These are phyloP conservation scores for Empidonax traillii DNA, from an alignment of 2,113 vertebrate species.

Conservation along the genomic window DNA sequence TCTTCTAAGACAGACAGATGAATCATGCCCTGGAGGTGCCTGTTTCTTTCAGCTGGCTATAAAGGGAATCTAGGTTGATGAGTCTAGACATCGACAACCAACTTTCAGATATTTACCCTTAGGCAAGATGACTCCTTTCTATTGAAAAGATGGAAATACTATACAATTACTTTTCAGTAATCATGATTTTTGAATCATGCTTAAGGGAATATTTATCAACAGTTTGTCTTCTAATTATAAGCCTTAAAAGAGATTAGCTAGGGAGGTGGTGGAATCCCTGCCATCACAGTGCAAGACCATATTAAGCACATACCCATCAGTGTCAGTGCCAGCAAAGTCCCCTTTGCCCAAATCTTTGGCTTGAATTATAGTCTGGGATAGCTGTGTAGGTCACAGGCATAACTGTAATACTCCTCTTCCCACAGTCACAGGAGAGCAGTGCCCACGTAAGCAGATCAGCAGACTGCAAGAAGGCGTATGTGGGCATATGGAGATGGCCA, in stretches of 20 bases:
- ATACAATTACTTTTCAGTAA: conserved; percentile 41
- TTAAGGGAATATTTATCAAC: conserved; percentile 35
- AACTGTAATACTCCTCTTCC: not conserved
- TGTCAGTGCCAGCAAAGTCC: not conserved
- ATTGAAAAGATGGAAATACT: conserved; percentile 37
- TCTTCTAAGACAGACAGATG: conserved; percentile 53
- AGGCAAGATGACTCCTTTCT: conserved; percentile 38
- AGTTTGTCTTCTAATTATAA: conserved; percentile 15
- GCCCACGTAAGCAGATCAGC: fast-evolving
- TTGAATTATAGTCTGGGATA: not conserved
- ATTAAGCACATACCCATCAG: not conserved
- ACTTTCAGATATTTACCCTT: conserved; percentile 38
- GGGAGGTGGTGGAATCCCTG: not conserved
- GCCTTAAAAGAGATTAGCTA: not conserved
- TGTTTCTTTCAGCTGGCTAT: conserved; percentile 56
- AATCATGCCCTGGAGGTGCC: conserved; percentile 65
- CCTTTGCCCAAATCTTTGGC: not conserved
- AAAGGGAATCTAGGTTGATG: conserved; percentile 67
- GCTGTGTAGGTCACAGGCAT: not conserved
- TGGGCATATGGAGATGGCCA: not conserved
- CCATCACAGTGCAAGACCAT: not conserved
- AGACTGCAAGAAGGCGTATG: not conserved
- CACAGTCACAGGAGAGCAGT: not conserved
- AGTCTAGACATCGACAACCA: conserved; percentile 64
- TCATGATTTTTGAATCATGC: not conserved